These are phyloP conservation scores for Poecile montanus DNA, from an alignment of 2,797 vertebrate genomes.

Conservation along the genomic window DNA sequence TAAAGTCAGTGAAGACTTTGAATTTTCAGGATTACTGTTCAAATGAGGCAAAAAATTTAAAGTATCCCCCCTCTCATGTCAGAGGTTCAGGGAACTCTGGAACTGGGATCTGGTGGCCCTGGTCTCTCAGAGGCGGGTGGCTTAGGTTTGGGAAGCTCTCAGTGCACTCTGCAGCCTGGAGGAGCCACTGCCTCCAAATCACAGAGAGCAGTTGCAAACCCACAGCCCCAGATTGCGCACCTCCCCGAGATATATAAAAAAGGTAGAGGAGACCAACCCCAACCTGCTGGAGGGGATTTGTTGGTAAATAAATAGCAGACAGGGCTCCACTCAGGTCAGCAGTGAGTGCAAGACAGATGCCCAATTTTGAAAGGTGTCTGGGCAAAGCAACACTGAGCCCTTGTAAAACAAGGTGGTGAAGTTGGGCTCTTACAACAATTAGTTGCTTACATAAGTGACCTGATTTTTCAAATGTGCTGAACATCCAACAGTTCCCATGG, in stretches of 20 bases:
- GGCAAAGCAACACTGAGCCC: background rate
- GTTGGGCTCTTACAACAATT: slow-evolving; percentile 16
- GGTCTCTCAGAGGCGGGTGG: background rate
- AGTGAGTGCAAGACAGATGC: background rate
- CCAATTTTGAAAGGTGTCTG: background rate
- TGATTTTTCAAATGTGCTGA: slow-evolving; percentile 34
- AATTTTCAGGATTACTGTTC: background rate
- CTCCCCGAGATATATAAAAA: fast-evolving
- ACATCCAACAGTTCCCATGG: slow-evolving; percentile 24
- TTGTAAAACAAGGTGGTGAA: slow-evolving; percentile 7
- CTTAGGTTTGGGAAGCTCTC: fast-evolving
- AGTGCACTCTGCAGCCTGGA: fast-evolving
- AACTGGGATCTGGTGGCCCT: fast-evolving
- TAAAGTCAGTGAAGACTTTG: background rate
- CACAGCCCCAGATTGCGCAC: fast-evolving
- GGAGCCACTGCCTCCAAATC: background rate
- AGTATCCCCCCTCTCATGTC: fast-evolving
- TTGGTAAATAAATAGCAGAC: background rate
- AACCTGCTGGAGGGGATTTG: fast-evolving
- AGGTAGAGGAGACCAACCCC: background rate
- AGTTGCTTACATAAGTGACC: slow-evolving; percentile 53
- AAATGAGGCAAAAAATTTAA: background rate
- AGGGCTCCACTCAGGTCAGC: background rate
- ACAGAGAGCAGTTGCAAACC: background rate
- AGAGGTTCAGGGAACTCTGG: fast-evolving